Conservation (phyloP, 2,888 invertebrate genomes). For the Oscheius sp. region DNA sequence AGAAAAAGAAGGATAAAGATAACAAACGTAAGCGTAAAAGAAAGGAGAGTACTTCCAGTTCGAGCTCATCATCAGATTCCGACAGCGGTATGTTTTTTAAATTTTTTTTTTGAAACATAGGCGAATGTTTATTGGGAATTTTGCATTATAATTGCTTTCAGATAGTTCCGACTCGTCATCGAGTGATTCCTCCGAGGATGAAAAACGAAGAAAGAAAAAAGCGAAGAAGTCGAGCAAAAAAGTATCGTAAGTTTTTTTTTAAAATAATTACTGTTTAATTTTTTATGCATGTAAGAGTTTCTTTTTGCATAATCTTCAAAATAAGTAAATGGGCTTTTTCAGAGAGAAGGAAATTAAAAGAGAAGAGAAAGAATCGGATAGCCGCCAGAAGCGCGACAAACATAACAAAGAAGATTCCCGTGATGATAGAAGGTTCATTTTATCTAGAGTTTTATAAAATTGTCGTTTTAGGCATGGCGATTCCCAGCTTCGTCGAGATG, state of each 20-base stretch:
- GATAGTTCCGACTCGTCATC: constrained; percentile 25
- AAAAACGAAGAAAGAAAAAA: constrained; percentile 36
- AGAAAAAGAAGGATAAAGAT: constrained; percentile 9
- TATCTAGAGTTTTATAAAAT: neutral
- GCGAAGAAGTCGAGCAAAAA: too few species aligned
- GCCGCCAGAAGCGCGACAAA: neutral
- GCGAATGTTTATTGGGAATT: too few species aligned
- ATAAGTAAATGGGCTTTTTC: neutral
- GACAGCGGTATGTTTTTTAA: constrained; percentile 4
- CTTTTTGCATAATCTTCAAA: too few species aligned
- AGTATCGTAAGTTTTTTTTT: too few species aligned
- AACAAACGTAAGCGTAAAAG: constrained; percentile 24
- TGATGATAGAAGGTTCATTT: constrained; percentile 35
- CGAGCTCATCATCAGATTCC: constrained; percentile 7
- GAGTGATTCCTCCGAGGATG: constrained; percentile 32
- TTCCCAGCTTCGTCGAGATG: neutral
- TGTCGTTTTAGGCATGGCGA: neutral
- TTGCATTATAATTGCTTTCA: neutral
- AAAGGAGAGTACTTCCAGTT: constrained; percentile 1
- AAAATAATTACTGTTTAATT: too few species aligned
- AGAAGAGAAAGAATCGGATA: constrained; percentile 22
- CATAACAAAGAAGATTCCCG: constrained; percentile 40
- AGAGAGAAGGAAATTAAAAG: constrained; percentile 28
- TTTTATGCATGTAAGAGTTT: too few species aligned
- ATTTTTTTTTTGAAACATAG: neutral